phyloP scores from a whole-genome alignment of 2,797 vertebrate genomes.

The Sebastes matsubarae region DNA sequence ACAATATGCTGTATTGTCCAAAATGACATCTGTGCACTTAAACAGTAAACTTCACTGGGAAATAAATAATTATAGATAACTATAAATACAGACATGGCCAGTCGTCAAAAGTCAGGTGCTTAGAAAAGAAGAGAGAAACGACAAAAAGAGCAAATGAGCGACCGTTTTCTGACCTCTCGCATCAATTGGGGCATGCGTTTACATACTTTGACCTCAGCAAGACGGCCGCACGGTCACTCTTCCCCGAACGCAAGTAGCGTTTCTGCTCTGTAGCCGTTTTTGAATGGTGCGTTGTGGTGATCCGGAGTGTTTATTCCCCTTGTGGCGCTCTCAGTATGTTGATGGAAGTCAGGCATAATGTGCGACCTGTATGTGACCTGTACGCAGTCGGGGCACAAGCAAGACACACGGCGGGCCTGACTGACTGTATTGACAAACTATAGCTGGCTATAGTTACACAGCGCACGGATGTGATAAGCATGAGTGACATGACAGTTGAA shows the following conservation, averaged over 20 bases:
- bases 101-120: too few species aligned
- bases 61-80: accelerated
- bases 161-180: accelerated
- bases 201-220: too few species aligned
- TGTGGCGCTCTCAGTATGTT: accelerated
- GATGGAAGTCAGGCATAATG: background rate
- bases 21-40: background rate
- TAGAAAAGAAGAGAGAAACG: too few species aligned
- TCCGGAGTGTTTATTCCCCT: accelerated
- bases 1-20: background rate
- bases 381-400: accelerated
- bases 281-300: background rate
- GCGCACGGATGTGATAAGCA: background rate
- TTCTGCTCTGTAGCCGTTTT: accelerated
- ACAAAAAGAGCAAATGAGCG: too few species aligned
- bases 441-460: too few species aligned
- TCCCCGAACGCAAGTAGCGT: too few species aligned
- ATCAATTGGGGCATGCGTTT: accelerated
- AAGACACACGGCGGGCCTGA: background rate
- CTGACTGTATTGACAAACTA: background rate
- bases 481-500: background rate
- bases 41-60: background rate
- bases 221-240: background rate
- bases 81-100: too few species aligned
- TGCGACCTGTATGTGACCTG: background rate